Conservation (phyloP, 2,888 invertebrate genomes). For the Chydorus sphaericus region DNA sequence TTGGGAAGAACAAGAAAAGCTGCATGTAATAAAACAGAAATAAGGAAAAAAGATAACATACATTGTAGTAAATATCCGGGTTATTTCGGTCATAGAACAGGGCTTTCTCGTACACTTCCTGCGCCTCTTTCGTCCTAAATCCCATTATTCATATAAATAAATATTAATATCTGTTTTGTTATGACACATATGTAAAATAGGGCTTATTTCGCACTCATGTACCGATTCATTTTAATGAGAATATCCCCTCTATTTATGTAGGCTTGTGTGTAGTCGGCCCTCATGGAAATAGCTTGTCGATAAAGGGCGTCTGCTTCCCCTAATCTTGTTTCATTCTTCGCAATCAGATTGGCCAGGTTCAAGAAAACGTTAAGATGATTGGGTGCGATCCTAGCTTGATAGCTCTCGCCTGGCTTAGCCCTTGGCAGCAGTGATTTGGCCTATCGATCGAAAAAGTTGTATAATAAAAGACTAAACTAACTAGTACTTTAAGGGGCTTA, state of each 20-base stretch:
- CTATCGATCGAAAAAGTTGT: conserved; percentile 23
- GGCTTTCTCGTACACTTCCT: conserved; percentile 85
- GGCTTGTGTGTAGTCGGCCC: conserved; percentile 87
- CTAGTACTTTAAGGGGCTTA: neutral
- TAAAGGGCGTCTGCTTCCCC: conserved; percentile 90
- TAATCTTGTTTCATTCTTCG: conserved; percentile 75
- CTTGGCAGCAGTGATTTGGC: conserved; percentile 80
- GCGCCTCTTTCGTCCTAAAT: conserved; percentile 70
- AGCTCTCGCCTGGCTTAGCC: conserved; percentile 83
- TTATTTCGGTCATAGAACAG: conserved; percentile 82
- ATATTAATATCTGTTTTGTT: too few species aligned
- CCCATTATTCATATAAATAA: neutral
- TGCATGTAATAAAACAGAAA: too few species aligned
- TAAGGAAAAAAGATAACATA: conserved; percentile 36
- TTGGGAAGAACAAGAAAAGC: too few species aligned
- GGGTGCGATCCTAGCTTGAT: conserved; percentile 88
- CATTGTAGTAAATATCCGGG: conserved; percentile 88
- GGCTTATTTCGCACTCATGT: neutral
- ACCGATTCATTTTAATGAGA: conserved; percentile 74
- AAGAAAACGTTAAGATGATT: conserved; percentile 91
- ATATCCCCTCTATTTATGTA: conserved; percentile 96
- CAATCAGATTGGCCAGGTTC: conserved; percentile 84
- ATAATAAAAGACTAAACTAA: neutral
- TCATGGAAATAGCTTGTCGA: conserved; percentile 90
- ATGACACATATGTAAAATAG: neutral